Base-by-base conservation (phyloP, 2,113 vertebrate species). In the Polypterus senegalus region DNA sequence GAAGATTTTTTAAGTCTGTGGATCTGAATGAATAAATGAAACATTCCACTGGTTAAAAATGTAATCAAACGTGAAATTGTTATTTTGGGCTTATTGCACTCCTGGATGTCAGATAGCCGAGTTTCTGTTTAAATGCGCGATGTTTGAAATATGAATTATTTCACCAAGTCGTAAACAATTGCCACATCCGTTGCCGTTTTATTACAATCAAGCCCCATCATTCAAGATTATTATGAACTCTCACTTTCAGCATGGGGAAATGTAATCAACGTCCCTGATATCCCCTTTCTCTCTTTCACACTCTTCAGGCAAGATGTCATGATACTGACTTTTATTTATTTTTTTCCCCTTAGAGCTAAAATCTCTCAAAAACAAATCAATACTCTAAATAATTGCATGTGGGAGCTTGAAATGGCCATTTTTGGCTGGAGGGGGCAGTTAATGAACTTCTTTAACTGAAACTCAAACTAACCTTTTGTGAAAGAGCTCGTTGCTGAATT, bases 321-420 rank as follows among this genome's bases (percentile, higher is more conserved):
- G 75, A 83, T 69, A 77, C 73, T 76, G 76, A 81, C 76, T 81
- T 81, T 77, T 77, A 27, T 27, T 27, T 27, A 1, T 1, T 27
- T 27, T 27, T 27, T 27, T 27, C 27, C 64, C 77, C 71, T 80
- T 79, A 75, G 71, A 72, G 75, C 74, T 70, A 77, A 80, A 78
- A 86, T 86, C 76, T 82, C 77, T 87, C 84, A 85, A 78, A 82
- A 80, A 83, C 80, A 79, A 85, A 87, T 87, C 82, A 86, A 87
- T 87, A 84, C 77, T 73, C 78, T 81, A 83, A 86, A 83, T 85
- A 84, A 84, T 79, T 77, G 79, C 76, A 77, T 79, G 81, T 76
- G 79, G 77, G 68, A 82, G 81, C 82, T 86, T 81, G 84, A 84
- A 84, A 86, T 82, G 79, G 82, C 70, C 74, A 75, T 76, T 77